Base-by-base conservation (phyloP, 2,888 invertebrate species). In the Amorpha juglandis region DNA sequence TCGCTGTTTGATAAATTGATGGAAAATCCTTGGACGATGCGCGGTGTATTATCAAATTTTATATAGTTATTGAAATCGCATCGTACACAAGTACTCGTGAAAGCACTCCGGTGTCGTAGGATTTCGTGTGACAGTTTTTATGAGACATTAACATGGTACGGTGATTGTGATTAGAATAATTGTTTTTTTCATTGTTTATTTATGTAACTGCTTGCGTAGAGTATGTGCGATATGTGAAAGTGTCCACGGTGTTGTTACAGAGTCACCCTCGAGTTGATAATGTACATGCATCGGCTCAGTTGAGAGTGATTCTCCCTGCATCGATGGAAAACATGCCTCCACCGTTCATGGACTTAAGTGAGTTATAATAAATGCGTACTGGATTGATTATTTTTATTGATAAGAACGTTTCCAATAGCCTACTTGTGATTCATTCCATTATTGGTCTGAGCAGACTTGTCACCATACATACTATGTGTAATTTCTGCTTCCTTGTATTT, bases 231-330 rank as follows among this genome's bases (percentile, higher is more conserved):
- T 79, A 77, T 82, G 83, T 86, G 84, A 87, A 87, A 86, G 58
- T 58, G 58, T 58, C 58, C 42, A 58, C 58, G 58, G 58, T 58
- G 42, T 58, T 83, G 71, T 90, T 88, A 74, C 87, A 92, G 92
- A 91, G 78, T 76, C 84, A 87, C 71, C 75, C 82, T 71, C 84
- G 87, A 69, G 78, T 76, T 74, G 92, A 92, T 69, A 87, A 79
- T 75, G 78, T 88, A 68, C 83, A 83, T 65, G 83, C 87, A 50
- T 75, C 90, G 73, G 80, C 87, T 64, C 92, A 91, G 69, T 81
- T 93, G 50, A 81, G 91, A 75, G 92, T 92, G 65, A 88, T 93
- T 70, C 77, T 93, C 71, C 91, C 92, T 42, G 74, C 86, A 14
- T 72, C 86, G 11, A 78, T 87, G 70, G 90, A 89, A 12, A 73